Conservation (phyloP, 2,888 invertebrate species). For the Balanococcus diminutus region DNA sequence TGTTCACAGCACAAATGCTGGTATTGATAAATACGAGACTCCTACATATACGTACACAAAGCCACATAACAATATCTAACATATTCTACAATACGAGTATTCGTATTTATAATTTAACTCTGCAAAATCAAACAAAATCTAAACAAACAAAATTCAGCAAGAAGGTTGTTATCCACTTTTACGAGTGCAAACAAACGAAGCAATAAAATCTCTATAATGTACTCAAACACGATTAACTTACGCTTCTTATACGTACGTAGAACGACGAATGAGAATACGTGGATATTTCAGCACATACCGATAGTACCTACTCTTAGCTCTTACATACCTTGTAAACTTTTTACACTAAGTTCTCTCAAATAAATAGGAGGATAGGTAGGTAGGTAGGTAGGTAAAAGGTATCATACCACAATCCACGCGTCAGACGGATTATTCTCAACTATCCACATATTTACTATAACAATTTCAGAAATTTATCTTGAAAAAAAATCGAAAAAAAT, state of each 20-base stretch:
- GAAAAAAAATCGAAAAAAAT: too few relatives aligned
- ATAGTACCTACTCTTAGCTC: not conserved
- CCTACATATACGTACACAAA: not conserved
- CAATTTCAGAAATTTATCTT: too few relatives aligned
- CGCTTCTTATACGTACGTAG: not conserved
- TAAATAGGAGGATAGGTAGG: too few relatives aligned
- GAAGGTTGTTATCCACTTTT: constrained; percentile 22
- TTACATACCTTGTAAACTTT: not conserved
- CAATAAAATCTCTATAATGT: not conserved
- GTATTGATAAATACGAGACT: too few relatives aligned
- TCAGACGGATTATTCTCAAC: not conserved
- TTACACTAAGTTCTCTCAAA: not conserved
- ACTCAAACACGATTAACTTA: constrained; percentile 17
- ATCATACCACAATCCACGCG: not conserved
- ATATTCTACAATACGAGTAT: not conserved
- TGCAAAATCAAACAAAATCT: constrained; percentile 12
- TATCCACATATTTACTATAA: too few relatives aligned
- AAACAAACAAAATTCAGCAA: constrained; percentile 14
- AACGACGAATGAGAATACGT: not conserved
- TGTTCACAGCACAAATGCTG: too few relatives aligned
- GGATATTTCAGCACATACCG: not conserved
- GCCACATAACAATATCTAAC: not conserved
- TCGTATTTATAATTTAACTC: constrained; percentile 8
- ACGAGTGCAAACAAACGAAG: constrained; percentile 19
- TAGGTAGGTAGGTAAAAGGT: too few relatives aligned